Evolutionary conservation across 2,888 invertebrate genomes (phyloP).

Genomic region (Harpagoxenus sublaevis): DNA sequence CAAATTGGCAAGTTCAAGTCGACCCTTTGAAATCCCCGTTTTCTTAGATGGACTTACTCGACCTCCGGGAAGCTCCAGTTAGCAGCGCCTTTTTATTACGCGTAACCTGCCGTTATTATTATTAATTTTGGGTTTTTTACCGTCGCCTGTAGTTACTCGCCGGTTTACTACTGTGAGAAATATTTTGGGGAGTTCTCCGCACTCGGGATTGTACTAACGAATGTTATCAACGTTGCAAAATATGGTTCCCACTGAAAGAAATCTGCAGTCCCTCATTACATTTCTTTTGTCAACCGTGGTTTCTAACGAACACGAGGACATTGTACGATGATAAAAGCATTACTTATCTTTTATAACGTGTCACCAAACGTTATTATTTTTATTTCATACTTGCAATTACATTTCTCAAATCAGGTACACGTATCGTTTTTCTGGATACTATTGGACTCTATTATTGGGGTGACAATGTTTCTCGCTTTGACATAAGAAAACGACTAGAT

Average conservation of each 20-base stretch:
- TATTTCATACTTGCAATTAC: neutral
- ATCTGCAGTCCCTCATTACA: neutral
- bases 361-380: neutral
- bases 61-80: conserved; percentile 76
- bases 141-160: conserved; percentile 75
- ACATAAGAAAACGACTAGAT: neutral
- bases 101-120: conserved; percentile 79
- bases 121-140: conserved; percentile 80
- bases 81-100: conserved; percentile 78
- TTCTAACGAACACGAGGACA: neutral
- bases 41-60: conserved; percentile 29
- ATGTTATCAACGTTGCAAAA: neutral
- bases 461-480: neutral
- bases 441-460: neutral
- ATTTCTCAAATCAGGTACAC: neutral
- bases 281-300: neutral
- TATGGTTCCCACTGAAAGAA: neutral
- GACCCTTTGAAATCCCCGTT: conserved; percentile 26
- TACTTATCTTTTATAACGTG: neutral
- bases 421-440: neutral
- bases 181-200: conserved; percentile 47
- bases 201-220: conserved; percentile 35
- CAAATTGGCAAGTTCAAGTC: conserved; percentile 32
- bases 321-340: neutral
- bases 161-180: conserved; percentile 83